phyloP scores from a whole-genome alignment of 2,113 vertebrate genomes.

The Colaptes auratus region DNA sequence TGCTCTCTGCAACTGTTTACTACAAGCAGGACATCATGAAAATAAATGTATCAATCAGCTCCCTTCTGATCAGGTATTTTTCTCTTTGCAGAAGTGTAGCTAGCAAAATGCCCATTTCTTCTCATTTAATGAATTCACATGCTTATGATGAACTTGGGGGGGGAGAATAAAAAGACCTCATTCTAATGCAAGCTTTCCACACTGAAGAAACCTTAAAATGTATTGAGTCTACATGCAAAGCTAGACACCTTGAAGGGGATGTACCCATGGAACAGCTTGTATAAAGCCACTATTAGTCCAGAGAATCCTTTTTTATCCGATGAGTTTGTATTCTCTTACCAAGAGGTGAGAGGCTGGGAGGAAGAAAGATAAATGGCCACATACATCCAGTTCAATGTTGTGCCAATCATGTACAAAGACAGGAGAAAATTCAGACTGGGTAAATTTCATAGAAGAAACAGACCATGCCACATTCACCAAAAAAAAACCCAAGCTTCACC shows the following conservation, averaged over 20 bases:
- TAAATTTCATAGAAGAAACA: not conserved
- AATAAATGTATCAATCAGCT: not conserved
- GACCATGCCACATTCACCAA: not conserved
- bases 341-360: not conserved
- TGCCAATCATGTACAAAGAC: rapidly evolving
- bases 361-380: not conserved
- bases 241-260: not conserved
- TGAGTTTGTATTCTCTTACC: not conserved
- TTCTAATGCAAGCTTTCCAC: not conserved
- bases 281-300: not conserved
- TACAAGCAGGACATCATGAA: not conserved
- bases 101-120: not conserved
- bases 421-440: not conserved
- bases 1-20: not conserved
- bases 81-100: not conserved
- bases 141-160: not conserved
- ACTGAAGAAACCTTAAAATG: not conserved
- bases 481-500: not conserved
- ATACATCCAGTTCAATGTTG: rapidly evolving
- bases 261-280: not conserved
- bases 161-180: not conserved
- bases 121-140: not conserved
- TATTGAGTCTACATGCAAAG: not conserved
- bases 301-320: not conserved
- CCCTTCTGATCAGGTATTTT: not conserved